Evolutionary conservation across 2,888 invertebrate genomes (phyloP), one percentile per base, ranked within the genome.

Genomic region (Mycalesis mineus): DNA sequence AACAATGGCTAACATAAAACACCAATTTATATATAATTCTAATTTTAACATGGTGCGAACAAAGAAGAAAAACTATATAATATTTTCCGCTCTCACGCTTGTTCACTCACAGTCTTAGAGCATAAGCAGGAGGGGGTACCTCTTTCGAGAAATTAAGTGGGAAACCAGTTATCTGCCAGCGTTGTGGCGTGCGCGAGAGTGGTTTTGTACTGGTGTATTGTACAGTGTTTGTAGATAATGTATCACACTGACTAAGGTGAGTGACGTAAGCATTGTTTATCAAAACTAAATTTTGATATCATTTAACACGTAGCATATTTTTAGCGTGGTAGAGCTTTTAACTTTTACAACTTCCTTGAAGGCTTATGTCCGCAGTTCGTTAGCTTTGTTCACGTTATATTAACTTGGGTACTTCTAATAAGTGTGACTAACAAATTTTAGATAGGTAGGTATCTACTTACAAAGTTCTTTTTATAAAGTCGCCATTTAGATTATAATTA

Each of bases 81-180:
- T 52, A 22, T 37, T 52, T 56, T 60, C 56, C 65, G 65, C 65
- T 64, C 57, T 62, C 63, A 50, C 47, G 14, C 37, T 28, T 54
- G 52, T 42, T 48, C 37, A 55, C 47, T 33, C 51, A 5, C 55
- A 48, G 40, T 58, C 56, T 61, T 56, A 58, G 9, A 22, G 22
- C 5, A 5, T 47, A 31, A 41, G 59, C 56, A 57, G 62, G 66
- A 66, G 68, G 61, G 68, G 66, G 62, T 65, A 61, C 45, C 62
- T 62, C 62, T 61, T 64, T 64, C 64, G 64, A 68, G 67, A 67
- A 67, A 65, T 63, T 62, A 55, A 63, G 58, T 59, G 49, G 60
- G 48, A 58, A 67, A 68, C 68, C 69, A 69, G 71, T 69, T 66
- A 60, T 64, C 61, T 59, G 48, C 65, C 63, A 58, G 61, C 65